Evolutionary conservation across 2,888 invertebrate species (phyloP), one percentile per base, ranked within the genome.

Genomic region (Serrognathus titanus): DNA sequence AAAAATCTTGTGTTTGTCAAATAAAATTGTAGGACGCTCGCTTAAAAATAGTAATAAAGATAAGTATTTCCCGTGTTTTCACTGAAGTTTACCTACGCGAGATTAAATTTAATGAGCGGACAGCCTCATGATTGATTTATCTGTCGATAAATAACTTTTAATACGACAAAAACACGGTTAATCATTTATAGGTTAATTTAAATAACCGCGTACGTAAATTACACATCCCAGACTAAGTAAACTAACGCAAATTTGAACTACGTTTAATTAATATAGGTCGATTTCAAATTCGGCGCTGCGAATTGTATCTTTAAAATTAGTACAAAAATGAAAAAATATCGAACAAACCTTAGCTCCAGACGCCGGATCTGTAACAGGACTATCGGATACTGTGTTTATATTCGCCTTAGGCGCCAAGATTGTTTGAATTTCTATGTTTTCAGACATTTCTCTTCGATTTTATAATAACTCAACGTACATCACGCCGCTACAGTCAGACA

Each of bases 291-390:
- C 51, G 49, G 58, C 57, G 61, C 55, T 41, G 53, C 48, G 37
- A 50, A 43, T 12, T 40, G 6, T 40, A 6, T 40, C 13, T 12
- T 13, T 13, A 11, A 13, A 40, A 40, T 39, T 31, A n/a, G 24
- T 16, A 52, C 51, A 39, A 48, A 40, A 16, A 49, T 41, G 13
- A 35, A 37, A 20, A 37, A 48, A 53, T 39, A 11, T 48, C 37
- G 36, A 52, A 70, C 69, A 65, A 72, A 82, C 84, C 82, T 84
- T 84, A 43, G 76, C 79, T 51, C 76, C 77, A 60, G 88, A 87
- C 45, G 89, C 89, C 57, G 89, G 89, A 76, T 89, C 89, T 40
- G 89, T 89, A 64, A 89, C 85, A 54, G 90, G 90, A 69, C 86
- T 86, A 76, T 89, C 89, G 65, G 83, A 84, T 8, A 88, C 82